Base-by-base conservation (phyloP, 2,797 vertebrate species). In the Paguma larvata region DNA sequence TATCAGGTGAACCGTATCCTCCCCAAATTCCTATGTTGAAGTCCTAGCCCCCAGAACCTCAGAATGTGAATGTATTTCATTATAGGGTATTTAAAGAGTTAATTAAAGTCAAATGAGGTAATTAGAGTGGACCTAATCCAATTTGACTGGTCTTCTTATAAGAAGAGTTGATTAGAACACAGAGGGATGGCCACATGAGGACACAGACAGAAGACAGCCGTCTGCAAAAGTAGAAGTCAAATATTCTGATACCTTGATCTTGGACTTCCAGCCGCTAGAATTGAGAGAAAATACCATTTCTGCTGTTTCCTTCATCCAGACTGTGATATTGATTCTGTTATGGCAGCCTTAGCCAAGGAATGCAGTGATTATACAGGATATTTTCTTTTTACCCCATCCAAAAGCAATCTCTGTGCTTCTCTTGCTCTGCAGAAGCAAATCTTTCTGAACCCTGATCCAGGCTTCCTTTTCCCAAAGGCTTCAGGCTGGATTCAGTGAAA, bases 401-500 rank as follows among this genome's bases (percentile, higher is more conserved):
- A 67, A 77, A 19, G 30, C 18, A 51, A 9, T 12, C 25, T 63
- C 67, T 41, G 2, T 13, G 9, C 2, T 65, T 7, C 1, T 92
- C 8, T 38, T 84, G 3, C 4, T 6, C 19, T 4, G 3, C 0
- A 12, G 12, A 68, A 44, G 27, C 34, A 13, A 1, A 8, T 10
- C 70, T 70, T 23, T 15, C 5, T 8, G 65, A 86, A 44, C 6
- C 5, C 4, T 9, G 23, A 75, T 32, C 23, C 3, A 11, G 21
- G 5, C 0, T 30, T 38, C 21, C 25, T 7, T 25, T 19, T 23
- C 2, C 2, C 53, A 30, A 4, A 14, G 3, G 1, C 11, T 80
- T 59, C 34, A 44, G 25, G 6, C 1, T 56, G 6, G 12, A 0
- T 25, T 75, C 51, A 53, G 1, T 10, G 44, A 48, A 68, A 73